phyloP scores from a whole-genome alignment of 2,888 invertebrate genomes.

The Caenorhabditis doughertyi region DNA sequence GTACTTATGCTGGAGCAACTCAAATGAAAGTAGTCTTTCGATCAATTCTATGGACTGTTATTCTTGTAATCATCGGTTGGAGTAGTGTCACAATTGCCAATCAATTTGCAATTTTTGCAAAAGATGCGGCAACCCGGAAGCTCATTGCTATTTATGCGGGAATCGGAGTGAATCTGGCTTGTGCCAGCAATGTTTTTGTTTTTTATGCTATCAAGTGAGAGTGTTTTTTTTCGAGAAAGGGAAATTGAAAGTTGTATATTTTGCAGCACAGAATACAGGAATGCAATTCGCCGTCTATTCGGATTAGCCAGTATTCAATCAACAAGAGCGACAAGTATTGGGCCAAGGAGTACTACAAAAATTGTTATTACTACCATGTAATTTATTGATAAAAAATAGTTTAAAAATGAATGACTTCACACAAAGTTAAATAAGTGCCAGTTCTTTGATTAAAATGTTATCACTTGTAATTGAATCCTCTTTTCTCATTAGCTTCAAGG shows the following conservation, averaged over 20 bases:
- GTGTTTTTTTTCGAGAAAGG: neutral
- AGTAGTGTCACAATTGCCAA: conserved; percentile 59
- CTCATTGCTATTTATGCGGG: conserved; percentile 56
- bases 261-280: conserved; percentile 52
- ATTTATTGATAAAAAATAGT: conserved; percentile 5
- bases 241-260: neutral
- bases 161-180: conserved; percentile 53
- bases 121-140: conserved; percentile 24
- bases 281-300: conserved; percentile 53
- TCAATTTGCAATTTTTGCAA: conserved; percentile 46
- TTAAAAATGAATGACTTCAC: neutral
- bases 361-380: conserved; percentile 7
- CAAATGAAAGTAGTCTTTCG: conserved; percentile 55
- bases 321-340: conserved; percentile 22
- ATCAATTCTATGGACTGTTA: conserved; percentile 54
- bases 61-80: conserved; percentile 56
- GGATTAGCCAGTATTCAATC: conserved; percentile 31
- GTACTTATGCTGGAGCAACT: conserved; percentile 32
- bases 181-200: conserved; percentile 53
- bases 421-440: conserved; percentile 44
- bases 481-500: conserved; percentile 56
- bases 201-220: conserved; percentile 54
- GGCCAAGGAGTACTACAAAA: conserved; percentile 36
- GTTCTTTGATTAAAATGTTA: conserved; percentile 59
- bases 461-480: conserved; percentile 62